Conservation (phyloP, 2,113 vertebrate genomes). For the Poecile atricapillus region DNA sequence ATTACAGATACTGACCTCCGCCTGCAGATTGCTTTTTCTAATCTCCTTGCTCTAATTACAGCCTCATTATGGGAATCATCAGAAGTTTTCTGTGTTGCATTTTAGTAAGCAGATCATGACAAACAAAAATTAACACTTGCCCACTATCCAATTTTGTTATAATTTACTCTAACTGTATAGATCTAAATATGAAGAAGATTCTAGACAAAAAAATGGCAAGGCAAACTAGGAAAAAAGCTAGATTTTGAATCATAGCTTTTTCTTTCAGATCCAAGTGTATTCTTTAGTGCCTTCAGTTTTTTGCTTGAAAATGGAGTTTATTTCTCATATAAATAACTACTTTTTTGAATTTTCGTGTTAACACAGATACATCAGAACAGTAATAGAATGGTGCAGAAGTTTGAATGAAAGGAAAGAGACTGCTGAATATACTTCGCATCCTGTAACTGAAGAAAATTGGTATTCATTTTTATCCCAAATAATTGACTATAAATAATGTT, state of each 20-base stretch:
- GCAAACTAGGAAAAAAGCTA: neutral
- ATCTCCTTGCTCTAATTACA: neutral
- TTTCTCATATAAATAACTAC: neutral
- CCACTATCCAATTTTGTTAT: neutral
- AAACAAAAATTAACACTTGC: neutral
- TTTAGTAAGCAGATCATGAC: neutral
- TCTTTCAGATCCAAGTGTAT: neutral
- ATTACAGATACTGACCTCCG: neutral
- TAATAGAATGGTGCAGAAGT: constrained; percentile 71
- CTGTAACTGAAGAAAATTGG: constrained; percentile 64
- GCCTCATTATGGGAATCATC: neutral
- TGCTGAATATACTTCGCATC: neutral
- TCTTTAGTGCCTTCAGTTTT: neutral
- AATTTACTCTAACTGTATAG: neutral
- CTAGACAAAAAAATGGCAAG: neutral
- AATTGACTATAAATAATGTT: neutral
- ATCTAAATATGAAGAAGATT: neutral
- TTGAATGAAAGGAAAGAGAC: constrained; percentile 30
- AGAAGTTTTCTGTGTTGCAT: neutral
- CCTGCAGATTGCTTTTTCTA: neutral
- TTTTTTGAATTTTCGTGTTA: constrained; percentile 8
- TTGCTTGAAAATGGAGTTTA: neutral
- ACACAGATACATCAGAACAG: constrained; percentile 68
- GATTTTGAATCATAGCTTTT: neutral
- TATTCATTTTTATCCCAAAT: constrained; percentile 50